A percentile compares a stretch with the other conserved stretches of the same genome.
Evolutionary conservation across 2,797 vertebrate species (phyloP).

Genomic region (Intellagama lesueurii): DNA sequence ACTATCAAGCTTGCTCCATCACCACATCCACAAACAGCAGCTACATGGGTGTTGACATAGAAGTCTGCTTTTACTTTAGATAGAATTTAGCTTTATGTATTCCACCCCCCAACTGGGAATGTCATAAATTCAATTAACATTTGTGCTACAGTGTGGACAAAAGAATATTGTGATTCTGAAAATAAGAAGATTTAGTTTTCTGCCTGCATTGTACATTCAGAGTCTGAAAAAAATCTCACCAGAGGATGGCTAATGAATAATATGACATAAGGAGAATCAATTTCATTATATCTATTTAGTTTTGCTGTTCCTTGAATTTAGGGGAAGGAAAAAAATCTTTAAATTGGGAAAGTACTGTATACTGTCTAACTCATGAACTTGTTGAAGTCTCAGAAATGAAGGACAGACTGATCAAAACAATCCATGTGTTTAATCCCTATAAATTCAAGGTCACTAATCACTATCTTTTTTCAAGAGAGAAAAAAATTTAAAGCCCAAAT

Average conservation of each 20-base stretch:
- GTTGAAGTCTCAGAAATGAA: not conserved
- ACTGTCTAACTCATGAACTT: not conserved
- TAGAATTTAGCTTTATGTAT: no score
- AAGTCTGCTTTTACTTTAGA: no score
- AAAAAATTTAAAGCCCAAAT: no score
- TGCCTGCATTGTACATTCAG: not conserved
- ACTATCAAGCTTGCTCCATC: no score
- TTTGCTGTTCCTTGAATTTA: not conserved
- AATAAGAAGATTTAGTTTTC: not conserved
- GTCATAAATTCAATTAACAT: not conserved
- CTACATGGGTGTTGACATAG: no score
- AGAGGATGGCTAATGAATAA: not conserved
- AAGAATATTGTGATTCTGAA: not conserved
- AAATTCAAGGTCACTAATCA: not conserved
- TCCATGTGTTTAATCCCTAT: not conserved
- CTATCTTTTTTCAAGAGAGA: not conserved
- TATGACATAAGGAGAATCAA: not conserved
- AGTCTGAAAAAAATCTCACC: not conserved
- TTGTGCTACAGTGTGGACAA: not conserved
- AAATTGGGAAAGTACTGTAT: not conserved
- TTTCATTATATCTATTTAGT: not conserved
- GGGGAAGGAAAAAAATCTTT: not conserved
- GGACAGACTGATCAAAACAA: not conserved
- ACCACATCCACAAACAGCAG: no score
- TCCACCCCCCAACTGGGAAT: no score